phyloP scores from a whole-genome alignment of 1,140 invertebrate genomes.

The Trissolcus basalis region DNA sequence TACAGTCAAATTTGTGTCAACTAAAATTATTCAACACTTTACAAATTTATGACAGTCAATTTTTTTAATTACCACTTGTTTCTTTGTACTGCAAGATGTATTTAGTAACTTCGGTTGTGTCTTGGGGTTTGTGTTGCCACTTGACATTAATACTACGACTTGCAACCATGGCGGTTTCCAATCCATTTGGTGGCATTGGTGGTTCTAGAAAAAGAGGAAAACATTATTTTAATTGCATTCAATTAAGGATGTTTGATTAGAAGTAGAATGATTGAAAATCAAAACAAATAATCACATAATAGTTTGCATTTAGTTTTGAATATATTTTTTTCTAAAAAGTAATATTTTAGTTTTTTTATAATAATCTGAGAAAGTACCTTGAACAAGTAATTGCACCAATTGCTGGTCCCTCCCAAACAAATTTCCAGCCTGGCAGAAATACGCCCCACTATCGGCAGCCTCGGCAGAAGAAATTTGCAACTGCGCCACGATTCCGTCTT shows the following conservation, averaged over 20 bases:
- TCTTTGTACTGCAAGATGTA: conserved; percentile 86
- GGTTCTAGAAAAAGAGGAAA: conserved; percentile 79
- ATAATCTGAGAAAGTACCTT: conserved; percentile 78
- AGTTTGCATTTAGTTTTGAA: too few species aligned
- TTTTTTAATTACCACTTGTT: conserved; percentile 78
- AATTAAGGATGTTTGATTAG: too few species aligned
- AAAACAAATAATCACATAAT: too few species aligned
- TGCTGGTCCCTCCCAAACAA: conserved; percentile 89
- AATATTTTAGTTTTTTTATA: background rate
- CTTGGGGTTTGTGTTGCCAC: conserved; percentile 83
- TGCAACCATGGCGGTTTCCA: conserved; percentile 82
- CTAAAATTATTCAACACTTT: background rate
- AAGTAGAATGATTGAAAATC: too few species aligned
- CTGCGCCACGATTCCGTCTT: conserved; percentile 83
- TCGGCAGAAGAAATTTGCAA: conserved; percentile 84
- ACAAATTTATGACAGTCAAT: background rate
- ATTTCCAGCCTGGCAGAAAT: conserved; percentile 89
- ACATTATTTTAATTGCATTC: too few species aligned
- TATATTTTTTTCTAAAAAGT: too few species aligned
- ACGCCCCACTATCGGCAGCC: conserved; percentile 85
- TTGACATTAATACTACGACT: conserved; percentile 85
- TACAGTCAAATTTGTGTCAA: too few species aligned
- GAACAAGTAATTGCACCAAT: conserved; percentile 86
- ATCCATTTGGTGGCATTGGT: conserved; percentile 81
- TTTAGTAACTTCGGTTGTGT: conserved; percentile 83